Percentiles rank a stretch among this genome's conserved stretches.
Conservation (phyloP, 2,113 vertebrate species). For the Corythornis madagascariensis region DNA sequence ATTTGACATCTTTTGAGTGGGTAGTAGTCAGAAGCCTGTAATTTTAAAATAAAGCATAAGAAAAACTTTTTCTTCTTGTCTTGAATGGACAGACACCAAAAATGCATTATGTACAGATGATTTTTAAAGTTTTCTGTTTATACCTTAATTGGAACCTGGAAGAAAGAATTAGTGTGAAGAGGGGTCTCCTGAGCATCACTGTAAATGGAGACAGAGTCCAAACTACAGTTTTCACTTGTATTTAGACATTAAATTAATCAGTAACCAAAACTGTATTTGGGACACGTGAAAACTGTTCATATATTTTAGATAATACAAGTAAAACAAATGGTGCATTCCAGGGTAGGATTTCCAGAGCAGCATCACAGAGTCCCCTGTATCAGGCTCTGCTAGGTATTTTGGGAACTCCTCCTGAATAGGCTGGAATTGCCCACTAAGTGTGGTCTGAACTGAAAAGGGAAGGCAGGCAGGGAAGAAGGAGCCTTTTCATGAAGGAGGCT, state of each 20-base stretch:
- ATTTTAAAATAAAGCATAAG: neutral
- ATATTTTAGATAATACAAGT: neutral
- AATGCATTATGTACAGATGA: neutral
- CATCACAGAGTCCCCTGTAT: neutral
- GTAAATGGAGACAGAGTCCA: neutral
- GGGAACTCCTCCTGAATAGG: neutral
- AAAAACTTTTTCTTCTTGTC: neutral
- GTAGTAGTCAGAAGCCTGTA: neutral
- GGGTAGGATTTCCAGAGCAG: neutral
- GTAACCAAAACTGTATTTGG: neutral
- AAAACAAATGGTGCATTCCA: neutral
- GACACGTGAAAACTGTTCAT: neutral
- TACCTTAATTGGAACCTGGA: neutral
- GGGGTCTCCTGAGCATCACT: neutral
- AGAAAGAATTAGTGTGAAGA: neutral
- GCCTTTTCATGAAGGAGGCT: neutral
- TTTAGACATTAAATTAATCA: neutral
- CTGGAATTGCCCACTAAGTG: neutral
- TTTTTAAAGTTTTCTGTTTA: neutral
- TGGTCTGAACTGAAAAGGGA: neutral
- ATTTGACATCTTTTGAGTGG: neutral
- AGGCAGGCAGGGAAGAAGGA: neutral
- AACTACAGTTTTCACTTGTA: neutral
- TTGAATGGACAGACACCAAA: neutral
- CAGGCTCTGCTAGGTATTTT: neutral